Percentiles rank a stretch among this genome's conserved stretches.
Evolutionary conservation across 2,888 invertebrate genomes (phyloP).

Genomic region (Adelognathus sp.): DNA sequence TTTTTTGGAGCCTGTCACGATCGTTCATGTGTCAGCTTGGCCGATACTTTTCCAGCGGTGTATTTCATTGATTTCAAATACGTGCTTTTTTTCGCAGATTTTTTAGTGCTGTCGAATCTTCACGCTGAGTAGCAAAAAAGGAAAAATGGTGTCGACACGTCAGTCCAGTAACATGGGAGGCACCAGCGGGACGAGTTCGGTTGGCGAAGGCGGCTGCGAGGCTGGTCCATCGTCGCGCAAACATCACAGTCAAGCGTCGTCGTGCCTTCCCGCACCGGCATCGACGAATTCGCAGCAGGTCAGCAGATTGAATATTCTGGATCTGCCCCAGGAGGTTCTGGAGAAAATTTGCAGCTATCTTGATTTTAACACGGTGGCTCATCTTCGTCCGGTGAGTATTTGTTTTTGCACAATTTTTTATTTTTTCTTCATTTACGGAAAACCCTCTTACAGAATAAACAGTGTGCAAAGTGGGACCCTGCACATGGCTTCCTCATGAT

Average conservation of each 20-base stretch:
- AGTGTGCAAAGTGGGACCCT: too few relatives aligned
- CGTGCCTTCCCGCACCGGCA: conserved; percentile 21
- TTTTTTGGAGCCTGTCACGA: too few relatives aligned
- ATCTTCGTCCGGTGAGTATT: conserved; percentile 89
- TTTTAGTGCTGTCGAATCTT: conserved; percentile 48
- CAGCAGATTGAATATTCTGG: conserved; percentile 82
- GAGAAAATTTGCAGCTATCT: conserved; percentile 90
- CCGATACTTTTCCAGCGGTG: too few relatives aligned
- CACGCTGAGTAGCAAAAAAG: conserved; percentile 4
- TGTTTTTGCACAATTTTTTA: too few relatives aligned
- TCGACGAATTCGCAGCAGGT: conserved; percentile 59
- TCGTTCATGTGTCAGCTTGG: too few relatives aligned
- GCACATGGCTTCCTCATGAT: too few relatives aligned
- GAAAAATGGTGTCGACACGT: conserved; percentile 83
- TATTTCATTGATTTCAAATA: conserved; percentile 13
- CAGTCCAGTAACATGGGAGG: conserved; percentile 82
- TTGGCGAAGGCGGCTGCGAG: conserved; percentile 70
- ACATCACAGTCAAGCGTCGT: conserved; percentile 70
- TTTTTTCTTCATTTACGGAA: too few relatives aligned
- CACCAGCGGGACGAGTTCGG: conserved; percentile 75
- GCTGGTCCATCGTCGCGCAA: conserved; percentile 69
- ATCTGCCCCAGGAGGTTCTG: conserved; percentile 91
- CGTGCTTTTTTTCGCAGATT: conserved; percentile 54
- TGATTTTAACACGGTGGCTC: conserved; percentile 90
- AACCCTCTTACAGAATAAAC: too few relatives aligned